phyloP scores from a whole-genome alignment of 2,113 vertebrate species.

The Puntigrus tetrazona region DNA sequence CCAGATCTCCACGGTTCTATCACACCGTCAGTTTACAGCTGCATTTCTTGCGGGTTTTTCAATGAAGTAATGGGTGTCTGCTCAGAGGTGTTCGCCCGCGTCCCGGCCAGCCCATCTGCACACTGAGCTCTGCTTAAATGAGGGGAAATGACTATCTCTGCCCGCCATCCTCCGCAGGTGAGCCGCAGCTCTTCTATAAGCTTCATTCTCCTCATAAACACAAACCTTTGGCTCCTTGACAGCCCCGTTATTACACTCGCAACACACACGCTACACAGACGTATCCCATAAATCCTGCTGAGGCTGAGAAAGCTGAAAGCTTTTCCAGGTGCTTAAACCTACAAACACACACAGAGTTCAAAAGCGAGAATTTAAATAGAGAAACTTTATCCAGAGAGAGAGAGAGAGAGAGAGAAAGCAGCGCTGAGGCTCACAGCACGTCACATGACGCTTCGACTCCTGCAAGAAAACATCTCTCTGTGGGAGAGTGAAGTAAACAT shows the following conservation, averaged over 20 bases:
- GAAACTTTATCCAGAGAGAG: slow-evolving; percentile 26
- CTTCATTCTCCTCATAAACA: slow-evolving; percentile 25
- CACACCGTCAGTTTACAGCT: neutral
- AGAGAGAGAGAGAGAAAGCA: slow-evolving; percentile 16
- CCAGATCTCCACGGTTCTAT: neutral
- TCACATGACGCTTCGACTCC: neutral
- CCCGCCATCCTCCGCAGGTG: slow-evolving; percentile 31
- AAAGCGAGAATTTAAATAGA: slow-evolving; percentile 2
- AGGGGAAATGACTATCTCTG: slow-evolving; percentile 37
- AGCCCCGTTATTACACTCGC: slow-evolving; percentile 16
- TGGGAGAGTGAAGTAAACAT: neutral
- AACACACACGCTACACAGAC: neutral
- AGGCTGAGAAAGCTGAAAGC: neutral
- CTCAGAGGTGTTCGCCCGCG: slow-evolving; percentile 1
- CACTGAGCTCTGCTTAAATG: slow-evolving; percentile 46
- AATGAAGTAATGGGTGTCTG: slow-evolving; percentile 40
- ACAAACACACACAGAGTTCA: slow-evolving; percentile 10
- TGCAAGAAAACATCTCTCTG: neutral
- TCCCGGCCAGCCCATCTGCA: slow-evolving; percentile 41
- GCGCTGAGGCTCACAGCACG: neutral
- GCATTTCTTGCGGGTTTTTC: slow-evolving; percentile 11
- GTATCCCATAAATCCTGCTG: neutral
- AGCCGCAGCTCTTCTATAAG: slow-evolving; percentile 38
- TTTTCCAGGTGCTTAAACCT: slow-evolving; percentile 2
- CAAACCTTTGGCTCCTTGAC: slow-evolving; percentile 36